Base-by-base conservation (phyloP, 2,888 invertebrate species). In the Crematogaster levior region DNA sequence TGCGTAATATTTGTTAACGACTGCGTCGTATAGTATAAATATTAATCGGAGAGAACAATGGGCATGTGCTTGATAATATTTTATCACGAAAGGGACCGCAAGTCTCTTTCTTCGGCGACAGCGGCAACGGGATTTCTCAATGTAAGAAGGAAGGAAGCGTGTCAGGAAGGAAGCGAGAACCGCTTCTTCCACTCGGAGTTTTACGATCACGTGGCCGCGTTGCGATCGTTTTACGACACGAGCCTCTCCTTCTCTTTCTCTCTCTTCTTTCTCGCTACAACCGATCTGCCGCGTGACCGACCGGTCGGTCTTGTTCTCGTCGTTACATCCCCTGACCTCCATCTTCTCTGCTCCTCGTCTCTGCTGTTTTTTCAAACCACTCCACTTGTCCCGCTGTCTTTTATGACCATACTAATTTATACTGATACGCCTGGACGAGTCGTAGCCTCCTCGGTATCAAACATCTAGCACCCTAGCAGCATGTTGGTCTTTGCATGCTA, bases 391-490 rank as follows among this genome's bases (percentile, higher is more conserved):
- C n/a, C 43, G 75, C 43, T 84, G 72, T 82, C 85, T 87, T 89
- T 91, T 84, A 87, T 85, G 85, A 86, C 82, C 46, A 82, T 85
- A 81, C 82, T 84, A 88, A 89, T 89, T 88, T 77, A 66, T 87
- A 80, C 60, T 83, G 81, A 83, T 85, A 77, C 82, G 83, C 79
- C 82, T 82, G 61, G 81, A 82, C 56, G 60, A 43, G 53, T 9
- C 60, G 53, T 84, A 74, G 56, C 12, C n/a, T 74, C 63, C 81
- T 63, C 46, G 37, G 56, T 74, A 81, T 74, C 63, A 63, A 48
- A 61, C 48, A 75, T 75, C 63, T 63, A 75, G 37, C 75, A 75
- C 63, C 27, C n/a, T 65, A 5, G 40, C 60, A 60, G 5, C 40
- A 12, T 43, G 21, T 15, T 74, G 30, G 21, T 56, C 30, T 70